Evolutionary conservation across 2,113 vertebrate genomes (phyloP), one percentile per base, ranked within the genome.

Genomic region (Sebastes fasciatus): DNA sequence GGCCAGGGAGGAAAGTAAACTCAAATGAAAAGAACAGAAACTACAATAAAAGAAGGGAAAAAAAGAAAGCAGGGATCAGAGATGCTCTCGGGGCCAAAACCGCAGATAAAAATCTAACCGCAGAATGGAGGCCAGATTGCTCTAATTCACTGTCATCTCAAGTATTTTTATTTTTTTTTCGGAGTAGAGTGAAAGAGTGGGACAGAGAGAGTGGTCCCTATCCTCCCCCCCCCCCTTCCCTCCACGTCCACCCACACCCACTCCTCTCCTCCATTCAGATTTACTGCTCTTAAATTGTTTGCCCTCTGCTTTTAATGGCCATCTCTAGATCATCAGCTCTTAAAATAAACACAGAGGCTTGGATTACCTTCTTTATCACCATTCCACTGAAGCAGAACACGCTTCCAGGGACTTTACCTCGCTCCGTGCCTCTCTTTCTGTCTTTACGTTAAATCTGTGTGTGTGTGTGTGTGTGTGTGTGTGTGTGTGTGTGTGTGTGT

Each of bases 51-150:
- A 91, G 43, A 26, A 57, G 17, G 11, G 34, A 48, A 77, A 62
- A 49, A 77, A 66, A 86, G 54, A 76, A 78, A 80, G 80, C 68
- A 58, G 54, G 79, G 87, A 91, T 89, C 55, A 63, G 62, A 77
- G 86, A 82, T 77, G 74, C 83, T 90, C 74, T 76, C 46, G 3
- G 82, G 84, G 91, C 93, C 94, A 93, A 95, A 94, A 92, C 93
- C 91, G 21, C 93, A 92, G 94, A 95, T 95, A 92, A 84, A 90
- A 93, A 95, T 95, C 94, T 94, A 86, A 93, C 92, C 91, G 46
- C 93, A 93, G 78, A 93, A 91, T 88, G 83, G 86, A 90, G 79
- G 86, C 90, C 90, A 90, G 92, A 90, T 92, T 91, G 86, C 90
- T 88, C 71, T 91, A 87, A 93, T 86, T 92, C 88, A 93, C 81